Conservation (phyloP, 2,888 invertebrate genomes). For the Drosophila histrio region DNA sequence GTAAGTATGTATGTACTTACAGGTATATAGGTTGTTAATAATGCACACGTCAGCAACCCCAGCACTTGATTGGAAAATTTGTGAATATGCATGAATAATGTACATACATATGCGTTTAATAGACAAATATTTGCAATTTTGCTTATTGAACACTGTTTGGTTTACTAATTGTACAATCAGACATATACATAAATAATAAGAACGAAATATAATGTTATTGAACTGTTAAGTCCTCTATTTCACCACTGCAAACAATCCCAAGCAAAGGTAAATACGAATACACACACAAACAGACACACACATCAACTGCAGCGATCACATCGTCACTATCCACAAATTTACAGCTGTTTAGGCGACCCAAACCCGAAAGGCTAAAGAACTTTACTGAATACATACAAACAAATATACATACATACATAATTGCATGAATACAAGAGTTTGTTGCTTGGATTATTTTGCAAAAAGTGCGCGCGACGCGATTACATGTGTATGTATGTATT, state of each 20-base stretch:
- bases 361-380: constrained; percentile 49
- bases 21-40: not conserved
- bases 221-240: constrained; percentile 20
- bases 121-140: not conserved
- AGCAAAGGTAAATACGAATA: not conserved
- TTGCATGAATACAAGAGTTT: not conserved
- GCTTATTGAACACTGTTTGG: constrained; percentile 17
- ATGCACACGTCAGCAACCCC: not conserved
- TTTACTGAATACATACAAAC: constrained; percentile 22
- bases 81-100: not conserved
- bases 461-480: not conserved
- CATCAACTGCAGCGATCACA: constrained; percentile 7
- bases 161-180: not conserved
- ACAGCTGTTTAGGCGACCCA: constrained; percentile 34
- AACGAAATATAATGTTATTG: constrained; percentile 6
- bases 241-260: constrained; percentile 3
- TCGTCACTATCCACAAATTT: constrained; percentile 13
- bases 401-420: not conserved
- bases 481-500: constrained; percentile 1
- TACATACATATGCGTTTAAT: not conserved
- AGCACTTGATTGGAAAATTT: not conserved
- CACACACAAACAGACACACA: not conserved
- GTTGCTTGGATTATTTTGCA: not conserved
- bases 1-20: not conserved
- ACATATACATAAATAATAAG: not conserved